phyloP scores from a whole-genome alignment of 35 echinoderm and acorn worm species.

The Patiria miniata region DNA sequence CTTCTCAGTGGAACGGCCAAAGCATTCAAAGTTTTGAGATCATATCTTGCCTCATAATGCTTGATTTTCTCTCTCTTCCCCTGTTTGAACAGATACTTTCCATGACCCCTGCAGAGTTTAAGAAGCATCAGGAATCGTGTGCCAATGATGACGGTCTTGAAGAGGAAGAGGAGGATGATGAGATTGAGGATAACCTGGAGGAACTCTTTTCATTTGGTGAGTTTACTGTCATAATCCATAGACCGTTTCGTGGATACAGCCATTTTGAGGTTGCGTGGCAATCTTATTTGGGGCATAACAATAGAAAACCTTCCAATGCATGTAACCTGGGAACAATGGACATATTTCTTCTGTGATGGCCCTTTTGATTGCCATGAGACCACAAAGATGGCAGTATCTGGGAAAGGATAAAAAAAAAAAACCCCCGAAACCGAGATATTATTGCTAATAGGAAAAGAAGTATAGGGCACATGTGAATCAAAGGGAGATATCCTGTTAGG shows the following conservation, averaged over 20 bases:
- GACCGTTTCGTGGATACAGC: background rate
- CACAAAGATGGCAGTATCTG: too few species aligned
- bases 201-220: background rate
- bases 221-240: background rate
- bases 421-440: too few species aligned
- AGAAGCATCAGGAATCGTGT: conserved; percentile 45
- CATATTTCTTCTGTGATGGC: background rate
- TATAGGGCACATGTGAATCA: too few species aligned
- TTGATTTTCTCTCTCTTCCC: conserved; percentile 1
- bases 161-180: conserved; percentile 35
- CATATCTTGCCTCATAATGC: too few species aligned
- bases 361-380: too few species aligned
- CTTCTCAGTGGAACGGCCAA: too few species aligned
- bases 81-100: conserved; percentile 31
- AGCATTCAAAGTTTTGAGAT: too few species aligned
- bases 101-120: conserved; percentile 61
- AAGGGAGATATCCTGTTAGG: too few species aligned
- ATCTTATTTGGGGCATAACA: background rate
- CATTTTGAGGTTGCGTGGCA: background rate
- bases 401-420: too few species aligned
- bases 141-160: conserved; percentile 58
- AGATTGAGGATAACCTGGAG: background rate
- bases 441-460: too few species aligned
- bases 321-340: background rate
- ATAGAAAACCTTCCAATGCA: background rate